These are phyloP conservation scores for Platygyra sinensis DNA, from an alignment of 64 coral and sea anemone species.

Conservation along the genomic window DNA sequence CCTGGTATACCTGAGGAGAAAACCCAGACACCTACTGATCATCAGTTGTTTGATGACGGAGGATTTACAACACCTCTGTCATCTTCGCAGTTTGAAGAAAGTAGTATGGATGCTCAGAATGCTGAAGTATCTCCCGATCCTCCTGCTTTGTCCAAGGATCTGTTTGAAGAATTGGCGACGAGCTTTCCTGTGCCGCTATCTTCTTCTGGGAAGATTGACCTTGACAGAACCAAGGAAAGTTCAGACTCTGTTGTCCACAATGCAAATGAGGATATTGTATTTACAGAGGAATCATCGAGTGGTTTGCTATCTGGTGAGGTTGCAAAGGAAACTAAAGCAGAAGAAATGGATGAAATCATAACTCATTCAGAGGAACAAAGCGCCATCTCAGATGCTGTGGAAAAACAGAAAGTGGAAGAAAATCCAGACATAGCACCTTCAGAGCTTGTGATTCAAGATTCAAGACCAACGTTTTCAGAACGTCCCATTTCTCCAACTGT, in stretches of 20 bases:
- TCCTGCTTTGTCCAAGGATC: not conserved
- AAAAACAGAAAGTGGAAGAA: not conserved
- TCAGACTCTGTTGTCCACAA: not conserved
- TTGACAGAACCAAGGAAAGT: not conserved
- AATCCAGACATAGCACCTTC: not conserved
- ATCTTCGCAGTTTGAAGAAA: not conserved
- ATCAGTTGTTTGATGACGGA: not conserved
- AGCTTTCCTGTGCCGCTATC: not conserved
- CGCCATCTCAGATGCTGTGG: not conserved
- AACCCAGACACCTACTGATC: not conserved
- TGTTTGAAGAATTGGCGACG: not conserved
- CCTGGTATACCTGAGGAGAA: not conserved
- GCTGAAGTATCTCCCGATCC: not conserved
- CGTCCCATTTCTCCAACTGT: constrained; percentile 47
- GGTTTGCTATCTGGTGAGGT: not conserved
- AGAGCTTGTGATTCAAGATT: constrained; percentile 9
- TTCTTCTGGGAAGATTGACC: not conserved
- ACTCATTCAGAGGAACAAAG: not conserved
- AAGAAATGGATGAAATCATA: not conserved
- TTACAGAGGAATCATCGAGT: not conserved
- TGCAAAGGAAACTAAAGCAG: not conserved
- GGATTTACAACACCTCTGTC: not conserved
- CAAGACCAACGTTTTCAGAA: not conserved
- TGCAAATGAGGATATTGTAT: not conserved
- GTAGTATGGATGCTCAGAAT: not conserved